Percentiles rank a stretch among this genome's conserved stretches.
Conservation (phyloP, 2,888 invertebrate genomes). For the Sussaba pulchella region DNA sequence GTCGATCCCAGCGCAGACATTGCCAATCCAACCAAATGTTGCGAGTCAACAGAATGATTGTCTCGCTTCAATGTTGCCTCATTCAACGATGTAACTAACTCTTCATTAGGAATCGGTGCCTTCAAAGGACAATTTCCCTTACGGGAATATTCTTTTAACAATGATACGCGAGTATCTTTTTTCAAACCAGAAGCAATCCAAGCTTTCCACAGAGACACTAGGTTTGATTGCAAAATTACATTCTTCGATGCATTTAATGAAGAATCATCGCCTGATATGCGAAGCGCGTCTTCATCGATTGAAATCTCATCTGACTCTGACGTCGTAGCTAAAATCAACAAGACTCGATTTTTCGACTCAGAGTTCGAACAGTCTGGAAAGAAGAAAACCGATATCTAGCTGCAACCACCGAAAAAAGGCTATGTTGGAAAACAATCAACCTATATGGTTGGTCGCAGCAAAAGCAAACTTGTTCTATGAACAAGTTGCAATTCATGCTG, state of each 20-base stretch:
- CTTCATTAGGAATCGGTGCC: too few species aligned
- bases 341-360: conserved; percentile 35
- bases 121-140: too few species aligned
- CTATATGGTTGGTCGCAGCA: too few species aligned
- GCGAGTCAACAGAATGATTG: conserved; percentile 51
- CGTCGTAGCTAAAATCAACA: not conserved
- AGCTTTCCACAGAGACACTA: conserved; percentile 59
- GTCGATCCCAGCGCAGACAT: conserved; percentile 43
- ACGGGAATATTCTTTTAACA: too few species aligned
- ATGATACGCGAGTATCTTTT: too few species aligned
- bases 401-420: too few species aligned
- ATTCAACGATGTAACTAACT: too few species aligned
- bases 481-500: too few species aligned
- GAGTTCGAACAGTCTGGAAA: conserved; percentile 35
- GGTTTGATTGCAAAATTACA: conserved; percentile 16
- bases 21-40: conserved; percentile 51
- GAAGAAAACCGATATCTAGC: conserved; percentile 29
- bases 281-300: conserved; percentile 6
- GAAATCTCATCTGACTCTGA: not conserved
- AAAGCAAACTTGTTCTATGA: too few species aligned
- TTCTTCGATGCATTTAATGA: conserved; percentile 3
- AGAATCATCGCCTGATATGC: conserved; percentile 21
- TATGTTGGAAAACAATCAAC: too few species aligned
- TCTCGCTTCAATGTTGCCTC: too few species aligned
- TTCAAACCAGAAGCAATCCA: too few species aligned